Percentiles rank a stretch among this genome's conserved stretches.
Conservation (phyloP, 53 echinoderm and acorn worm genomes). For the Luidia sarsii region DNA sequence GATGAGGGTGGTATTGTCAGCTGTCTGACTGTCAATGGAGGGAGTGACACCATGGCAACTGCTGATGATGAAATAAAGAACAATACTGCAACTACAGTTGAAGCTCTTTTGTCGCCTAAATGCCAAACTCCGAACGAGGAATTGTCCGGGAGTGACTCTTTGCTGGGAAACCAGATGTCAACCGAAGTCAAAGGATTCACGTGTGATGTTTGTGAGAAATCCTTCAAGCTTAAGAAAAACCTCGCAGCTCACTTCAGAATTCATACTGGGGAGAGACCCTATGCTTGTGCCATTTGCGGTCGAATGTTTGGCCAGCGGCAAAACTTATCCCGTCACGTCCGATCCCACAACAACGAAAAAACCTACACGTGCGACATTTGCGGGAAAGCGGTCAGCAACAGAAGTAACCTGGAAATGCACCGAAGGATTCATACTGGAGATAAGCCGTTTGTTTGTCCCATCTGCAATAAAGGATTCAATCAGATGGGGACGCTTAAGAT, state of each 20-base stretch:
- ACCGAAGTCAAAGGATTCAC: not conserved
- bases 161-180: not conserved
- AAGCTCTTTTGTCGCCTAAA: too few species aligned
- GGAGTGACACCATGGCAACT: too few species aligned
- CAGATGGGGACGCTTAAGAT: not conserved
- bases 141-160: too few species aligned
- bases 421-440: conserved; percentile 19
- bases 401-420: conserved; percentile 26
- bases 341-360: conserved; percentile 14
- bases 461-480: conserved; percentile 15
- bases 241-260: conserved; percentile 1
- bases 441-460: conserved; percentile 4
- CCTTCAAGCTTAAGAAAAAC: conserved; percentile 19
- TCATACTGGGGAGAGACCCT: conserved; percentile 20
- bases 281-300: conserved; percentile 21
- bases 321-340: conserved; percentile 5
- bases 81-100: too few species aligned
- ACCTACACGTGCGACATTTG: conserved; percentile 18
- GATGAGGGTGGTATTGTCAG: too few species aligned
- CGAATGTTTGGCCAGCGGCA: conserved; percentile 13
- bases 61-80: too few species aligned
- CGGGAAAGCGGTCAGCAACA: not conserved
- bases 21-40: too few species aligned
- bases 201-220: conserved; percentile 17
- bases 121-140: too few species aligned